These are phyloP conservation scores for Phrynosoma platyrhinos DNA, from an alignment of 2,113 vertebrate genomes.

Conservation along the genomic window DNA sequence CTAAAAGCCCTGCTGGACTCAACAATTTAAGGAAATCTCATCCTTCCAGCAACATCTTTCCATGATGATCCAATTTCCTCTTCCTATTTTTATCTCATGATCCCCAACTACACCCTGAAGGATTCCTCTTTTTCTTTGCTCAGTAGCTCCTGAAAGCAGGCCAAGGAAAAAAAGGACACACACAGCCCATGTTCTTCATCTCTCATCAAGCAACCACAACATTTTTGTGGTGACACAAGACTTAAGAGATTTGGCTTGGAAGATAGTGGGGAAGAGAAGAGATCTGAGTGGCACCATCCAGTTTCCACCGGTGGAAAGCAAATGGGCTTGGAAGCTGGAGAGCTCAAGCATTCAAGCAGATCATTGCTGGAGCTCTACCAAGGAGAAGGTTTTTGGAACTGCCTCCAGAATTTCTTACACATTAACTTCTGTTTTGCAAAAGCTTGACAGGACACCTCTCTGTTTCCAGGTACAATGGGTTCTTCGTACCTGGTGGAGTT, in stretches of 20 bases:
- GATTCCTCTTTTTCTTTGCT: background rate
- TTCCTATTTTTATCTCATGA: background rate
- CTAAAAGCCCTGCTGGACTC: background rate
- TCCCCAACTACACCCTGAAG: constrained; percentile 13
- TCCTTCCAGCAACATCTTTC: constrained; percentile 3
- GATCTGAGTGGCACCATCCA: background rate
- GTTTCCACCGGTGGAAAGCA: background rate
- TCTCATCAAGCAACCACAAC: background rate
- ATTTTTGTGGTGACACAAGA: fast-evolving
- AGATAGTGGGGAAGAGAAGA: background rate
- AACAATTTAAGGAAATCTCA: background rate
- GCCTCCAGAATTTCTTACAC: background rate
- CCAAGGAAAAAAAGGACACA: background rate
- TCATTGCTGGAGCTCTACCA: background rate
- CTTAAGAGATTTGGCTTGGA: background rate
- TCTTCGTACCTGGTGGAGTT: too few relatives aligned
- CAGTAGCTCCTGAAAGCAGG: fast-evolving
- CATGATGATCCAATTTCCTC: background rate
- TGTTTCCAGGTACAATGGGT: too few relatives aligned
- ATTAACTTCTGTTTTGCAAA: too few relatives aligned
- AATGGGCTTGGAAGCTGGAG: too few relatives aligned
- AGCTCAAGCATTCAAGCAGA: background rate
- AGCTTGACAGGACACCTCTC: too few relatives aligned
- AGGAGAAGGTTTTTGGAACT: constrained; percentile 1
- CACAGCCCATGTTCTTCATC: background rate